These are phyloP conservation scores for Enteromius viviparus DNA, from an alignment of 2,797 vertebrate species.

Conservation along the genomic window DNA sequence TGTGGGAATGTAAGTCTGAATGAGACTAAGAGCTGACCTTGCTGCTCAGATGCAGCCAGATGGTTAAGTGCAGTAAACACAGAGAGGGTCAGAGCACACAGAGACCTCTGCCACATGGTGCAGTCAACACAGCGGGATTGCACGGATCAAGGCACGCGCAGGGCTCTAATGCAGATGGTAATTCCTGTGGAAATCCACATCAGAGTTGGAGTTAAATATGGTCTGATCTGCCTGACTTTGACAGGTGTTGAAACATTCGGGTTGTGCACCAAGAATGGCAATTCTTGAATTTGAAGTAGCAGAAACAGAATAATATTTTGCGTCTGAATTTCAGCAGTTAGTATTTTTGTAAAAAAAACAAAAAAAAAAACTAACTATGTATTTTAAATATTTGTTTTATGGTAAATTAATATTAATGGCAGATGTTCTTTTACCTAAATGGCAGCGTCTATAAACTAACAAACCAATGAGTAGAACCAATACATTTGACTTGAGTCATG, in stretches of 20 bases:
- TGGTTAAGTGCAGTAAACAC: constrained; percentile 73
- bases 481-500: not conserved
- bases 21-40: constrained; percentile 66
- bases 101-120: constrained; percentile 66
- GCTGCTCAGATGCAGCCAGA: constrained; percentile 69
- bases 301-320: not conserved
- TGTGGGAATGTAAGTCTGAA: constrained; percentile 43
- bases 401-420: not conserved
- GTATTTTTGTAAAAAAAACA: not conserved
- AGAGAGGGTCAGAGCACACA: constrained; percentile 63
- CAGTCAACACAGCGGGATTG: constrained; percentile 48
- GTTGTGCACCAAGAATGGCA: not conserved
- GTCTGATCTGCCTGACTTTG: constrained; percentile 50
- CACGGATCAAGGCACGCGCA: constrained; percentile 34
- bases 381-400: not conserved
- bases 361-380: not conserved
- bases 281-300: not conserved
- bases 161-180: constrained; percentile 42
- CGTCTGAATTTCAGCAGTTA: not conserved
- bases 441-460: not conserved
- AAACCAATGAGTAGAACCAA: not conserved
- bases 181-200: constrained; percentile 35
- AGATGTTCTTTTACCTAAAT: not conserved
- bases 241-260: constrained; percentile 28
- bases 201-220: constrained; percentile 24